Base-by-base conservation (phyloP, 2,888 invertebrate species). In the Trichopoda pennipes region DNA sequence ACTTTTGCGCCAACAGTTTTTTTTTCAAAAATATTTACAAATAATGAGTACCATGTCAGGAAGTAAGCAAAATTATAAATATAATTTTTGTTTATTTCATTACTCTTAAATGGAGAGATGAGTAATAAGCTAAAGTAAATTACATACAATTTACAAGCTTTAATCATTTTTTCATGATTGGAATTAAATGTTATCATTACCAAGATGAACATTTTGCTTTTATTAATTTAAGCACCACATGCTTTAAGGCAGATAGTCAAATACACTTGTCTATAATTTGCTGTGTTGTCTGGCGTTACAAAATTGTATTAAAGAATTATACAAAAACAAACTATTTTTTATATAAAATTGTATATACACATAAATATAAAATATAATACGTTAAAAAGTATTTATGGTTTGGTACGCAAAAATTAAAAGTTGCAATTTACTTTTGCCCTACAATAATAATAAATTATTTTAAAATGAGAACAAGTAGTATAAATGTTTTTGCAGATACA, bases 371-470 rank as follows among this genome's bases (percentile, higher is more conserved):
- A 64, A 35, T 49, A 19, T 16, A 14, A 14, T 49, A 8, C 49
- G 28, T n/a, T n/a, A 66, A 1, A 47, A 53, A 17, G n/a, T 38
- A 23, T 68, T 28, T 58, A 42, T 53, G 28, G 19, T 38, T 10
- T 78, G 55, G 19, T 42, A 32, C 10, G 14, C 21, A 47, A 32
- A 21, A 19, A 51, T 14, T 42, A 66, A 79, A 55, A 47, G 38
- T 60, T 53, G 38, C 44, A 66, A 35, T 73, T 55, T 79, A 28
- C 21, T 73, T 80, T 74, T 74, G 73, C 73, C 66, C 73, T 49
- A 68, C 68, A 74, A 79, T 70, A 69, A 76, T 78, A 73, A 74
- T 80, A 74, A 80, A 74, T 68, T 80, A 74, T 68, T 68, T 55
- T 49, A 68, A 80, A 72, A 69, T 74, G 69, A 61, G 73, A 38